Evolutionary conservation across 2,113 vertebrate species (phyloP).

Genomic region (Pelobates fuscus): DNA sequence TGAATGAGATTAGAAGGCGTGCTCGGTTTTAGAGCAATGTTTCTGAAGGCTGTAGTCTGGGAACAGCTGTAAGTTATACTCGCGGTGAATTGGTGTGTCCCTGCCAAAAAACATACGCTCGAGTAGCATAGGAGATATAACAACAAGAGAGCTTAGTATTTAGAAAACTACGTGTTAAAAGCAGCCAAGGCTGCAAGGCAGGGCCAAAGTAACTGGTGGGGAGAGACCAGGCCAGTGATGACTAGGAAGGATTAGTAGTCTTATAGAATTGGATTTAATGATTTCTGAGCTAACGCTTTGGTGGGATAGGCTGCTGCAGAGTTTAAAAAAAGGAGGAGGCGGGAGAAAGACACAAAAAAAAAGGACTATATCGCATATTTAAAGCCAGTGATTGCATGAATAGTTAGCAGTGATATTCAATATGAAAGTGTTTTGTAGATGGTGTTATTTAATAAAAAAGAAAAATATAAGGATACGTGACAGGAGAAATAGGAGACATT

Average conservation of each 20-base stretch:
- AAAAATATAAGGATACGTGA: no score
- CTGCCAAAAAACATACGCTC: slow-evolving; percentile 20
- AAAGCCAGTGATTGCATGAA: no score
- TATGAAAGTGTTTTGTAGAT: no score
- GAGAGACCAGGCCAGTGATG: slow-evolving; percentile 8
- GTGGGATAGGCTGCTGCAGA: not conserved
- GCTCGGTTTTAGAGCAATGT: not conserved
- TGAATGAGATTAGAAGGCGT: not conserved
- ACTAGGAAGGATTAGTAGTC: slow-evolving; percentile 30
- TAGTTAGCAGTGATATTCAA: no score
- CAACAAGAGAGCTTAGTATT: not conserved
- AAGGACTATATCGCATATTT: no score
- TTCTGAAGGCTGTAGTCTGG: not conserved
- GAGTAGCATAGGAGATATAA: slow-evolving; percentile 3
- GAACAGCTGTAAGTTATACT: slow-evolving; percentile 5
- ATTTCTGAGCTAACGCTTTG: slow-evolving; percentile 32
- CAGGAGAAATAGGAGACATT: no score
- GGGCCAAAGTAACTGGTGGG: slow-evolving; percentile 15
- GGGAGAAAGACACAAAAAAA: not conserved
- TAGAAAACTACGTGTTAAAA: slow-evolving; percentile 25
- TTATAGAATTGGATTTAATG: slow-evolving; percentile 46
- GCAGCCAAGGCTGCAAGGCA: not conserved
- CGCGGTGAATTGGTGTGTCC: not conserved
- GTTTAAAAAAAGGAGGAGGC: not conserved
- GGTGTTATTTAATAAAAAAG: no score